A percentile compares a stretch with the other conserved stretches of the same genome.
These are phyloP conservation scores for Cryptocheilus praepositus DNA, from an alignment of 2,888 invertebrate genomes.

Conservation along the genomic window DNA sequence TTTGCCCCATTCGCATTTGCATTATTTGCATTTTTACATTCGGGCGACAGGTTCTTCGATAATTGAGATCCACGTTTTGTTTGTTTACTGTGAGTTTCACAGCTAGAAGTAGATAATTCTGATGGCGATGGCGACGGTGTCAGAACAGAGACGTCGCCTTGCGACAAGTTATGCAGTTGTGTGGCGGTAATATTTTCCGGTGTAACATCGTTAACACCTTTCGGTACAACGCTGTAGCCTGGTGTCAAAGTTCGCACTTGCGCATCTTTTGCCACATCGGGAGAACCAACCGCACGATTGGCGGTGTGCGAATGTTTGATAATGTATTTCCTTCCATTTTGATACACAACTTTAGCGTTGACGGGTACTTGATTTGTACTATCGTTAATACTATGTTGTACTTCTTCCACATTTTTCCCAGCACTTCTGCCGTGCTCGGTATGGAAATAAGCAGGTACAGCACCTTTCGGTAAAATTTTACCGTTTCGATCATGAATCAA, in stretches of 20 bases:
- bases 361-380: slow-evolving; percentile 17
- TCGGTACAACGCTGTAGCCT: slow-evolving; percentile 14
- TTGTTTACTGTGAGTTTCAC: slow-evolving; percentile 37
- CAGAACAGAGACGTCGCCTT: slow-evolving; percentile 28
- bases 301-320: slow-evolving; percentile 30
- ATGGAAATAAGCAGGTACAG: no score
- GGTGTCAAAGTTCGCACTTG: slow-evolving; percentile 4
- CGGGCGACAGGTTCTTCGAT: background rate
- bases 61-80: slow-evolving; percentile 3
- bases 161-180: slow-evolving; percentile 16
- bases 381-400: background rate
- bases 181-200: slow-evolving; percentile 19
- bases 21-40: background rate
- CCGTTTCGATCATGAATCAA: background rate
- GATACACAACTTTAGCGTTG: slow-evolving; percentile 47
- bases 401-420: background rate
- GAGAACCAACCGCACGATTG: background rate
- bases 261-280: background rate
- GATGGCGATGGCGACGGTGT: slow-evolving; percentile 49
- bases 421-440: no score
- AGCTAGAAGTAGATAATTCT: slow-evolving; percentile 46
- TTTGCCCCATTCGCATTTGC: background rate
- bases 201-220: slow-evolving; percentile 12
- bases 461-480: background rate
- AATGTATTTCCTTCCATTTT: slow-evolving; percentile 58